Percentiles rank a stretch among this genome's conserved stretches.
Conservation (phyloP, 1,140 invertebrate genomes). For the Gonatopus flavifemur region DNA sequence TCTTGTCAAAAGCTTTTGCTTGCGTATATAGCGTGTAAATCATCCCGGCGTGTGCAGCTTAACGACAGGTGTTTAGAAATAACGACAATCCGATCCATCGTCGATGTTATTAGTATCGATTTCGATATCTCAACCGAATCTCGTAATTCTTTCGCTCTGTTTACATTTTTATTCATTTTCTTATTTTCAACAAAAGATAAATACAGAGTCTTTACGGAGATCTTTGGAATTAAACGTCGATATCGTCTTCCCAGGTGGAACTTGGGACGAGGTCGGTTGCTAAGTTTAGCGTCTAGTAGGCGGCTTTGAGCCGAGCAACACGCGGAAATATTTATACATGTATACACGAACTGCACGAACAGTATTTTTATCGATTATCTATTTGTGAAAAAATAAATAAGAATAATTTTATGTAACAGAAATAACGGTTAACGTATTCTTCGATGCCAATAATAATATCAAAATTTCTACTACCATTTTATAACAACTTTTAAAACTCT, state of each 20-base stretch:
- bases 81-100: constrained; percentile 10
- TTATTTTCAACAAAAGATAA: too few relatives aligned
- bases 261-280: constrained; percentile 50
- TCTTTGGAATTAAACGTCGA: too few relatives aligned
- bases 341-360: constrained; percentile 46
- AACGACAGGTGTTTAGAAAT: constrained; percentile 30
- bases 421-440: constrained; percentile 4
- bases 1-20: constrained; percentile 31
- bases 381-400: constrained; percentile 2
- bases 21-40: too few relatives aligned
- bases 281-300: constrained; percentile 54
- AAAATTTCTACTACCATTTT: too few relatives aligned
- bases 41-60: constrained; percentile 12
- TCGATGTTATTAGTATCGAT: too few relatives aligned
- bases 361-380: constrained; percentile 46
- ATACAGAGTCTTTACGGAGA: too few relatives aligned
- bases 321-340: constrained; percentile 54
- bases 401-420: constrained; percentile 6
- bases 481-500: too few relatives aligned
- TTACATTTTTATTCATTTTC: too few relatives aligned
- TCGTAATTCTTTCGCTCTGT: too few relatives aligned
- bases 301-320: constrained; percentile 45
- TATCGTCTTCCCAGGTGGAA: constrained; percentile 43
- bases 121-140: too few relatives aligned
- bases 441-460: too few relatives aligned